Evolutionary conservation across 2,797 vertebrate genomes (phyloP).

Genomic region (Eupleurogrammus muticus): DNA sequence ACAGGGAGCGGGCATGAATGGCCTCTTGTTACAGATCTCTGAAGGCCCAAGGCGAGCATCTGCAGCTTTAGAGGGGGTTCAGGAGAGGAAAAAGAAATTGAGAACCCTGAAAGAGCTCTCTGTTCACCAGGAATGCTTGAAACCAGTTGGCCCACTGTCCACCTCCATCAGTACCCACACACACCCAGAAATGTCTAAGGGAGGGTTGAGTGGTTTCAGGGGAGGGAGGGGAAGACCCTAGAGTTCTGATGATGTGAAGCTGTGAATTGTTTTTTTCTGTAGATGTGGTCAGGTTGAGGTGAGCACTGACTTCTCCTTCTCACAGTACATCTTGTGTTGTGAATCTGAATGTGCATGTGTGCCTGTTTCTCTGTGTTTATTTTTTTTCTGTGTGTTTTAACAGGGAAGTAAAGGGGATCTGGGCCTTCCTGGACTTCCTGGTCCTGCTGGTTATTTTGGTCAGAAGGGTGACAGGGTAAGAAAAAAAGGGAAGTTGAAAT

Average conservation of each 20-base stretch:
- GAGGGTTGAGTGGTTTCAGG: slow-evolving; percentile 14
- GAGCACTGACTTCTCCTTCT: slow-evolving; percentile 4
- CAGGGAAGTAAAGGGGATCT: slow-evolving; percentile 91
- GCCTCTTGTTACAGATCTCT: slow-evolving; percentile 80
- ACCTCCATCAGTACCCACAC: slow-evolving; percentile 54
- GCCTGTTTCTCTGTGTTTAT: slow-evolving; percentile 26
- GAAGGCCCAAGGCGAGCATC: slow-evolving; percentile 37
- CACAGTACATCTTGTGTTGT: slow-evolving; percentile 60
- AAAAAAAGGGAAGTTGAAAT: background rate
- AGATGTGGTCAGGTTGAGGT: slow-evolving; percentile 40
- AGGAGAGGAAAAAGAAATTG: slow-evolving; percentile 74
- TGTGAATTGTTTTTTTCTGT: slow-evolving; percentile 23
- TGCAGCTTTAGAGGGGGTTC: slow-evolving; percentile 74
- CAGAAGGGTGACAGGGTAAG: slow-evolving; percentile 94
- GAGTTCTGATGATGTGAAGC: slow-evolving; percentile 27
- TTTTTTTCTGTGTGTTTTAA: slow-evolving; percentile 61
- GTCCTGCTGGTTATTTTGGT: slow-evolving; percentile 90
- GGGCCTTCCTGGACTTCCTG: slow-evolving; percentile 93
- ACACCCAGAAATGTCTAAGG: slow-evolving; percentile 52
- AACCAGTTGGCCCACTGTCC: slow-evolving; percentile 48
- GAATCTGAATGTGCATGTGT: slow-evolving; percentile 16
- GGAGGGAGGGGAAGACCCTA: background rate
- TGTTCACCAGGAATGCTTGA: slow-evolving; percentile 86
- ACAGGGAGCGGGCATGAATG: slow-evolving; percentile 81
- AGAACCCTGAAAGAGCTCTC: slow-evolving; percentile 87